phyloP scores from a whole-genome alignment of 2,888 invertebrate species.

The Dendrolimus pini region DNA sequence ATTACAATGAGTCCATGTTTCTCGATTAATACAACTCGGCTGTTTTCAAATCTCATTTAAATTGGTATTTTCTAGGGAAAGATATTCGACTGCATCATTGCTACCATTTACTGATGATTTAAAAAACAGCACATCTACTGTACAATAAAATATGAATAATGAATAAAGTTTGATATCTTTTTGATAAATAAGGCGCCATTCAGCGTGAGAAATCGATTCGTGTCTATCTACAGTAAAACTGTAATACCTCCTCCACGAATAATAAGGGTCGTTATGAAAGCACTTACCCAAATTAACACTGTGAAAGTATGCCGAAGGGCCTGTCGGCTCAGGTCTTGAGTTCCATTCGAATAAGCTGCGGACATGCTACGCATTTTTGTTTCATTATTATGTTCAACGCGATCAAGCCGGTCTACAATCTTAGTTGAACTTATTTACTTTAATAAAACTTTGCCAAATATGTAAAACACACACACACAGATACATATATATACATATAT shows the following conservation, averaged over 20 bases:
- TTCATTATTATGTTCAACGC: constrained; percentile 14
- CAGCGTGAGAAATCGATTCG: neutral
- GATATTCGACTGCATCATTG: too few species aligned
- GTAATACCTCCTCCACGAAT: constrained; percentile 5
- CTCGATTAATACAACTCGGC: too few species aligned
- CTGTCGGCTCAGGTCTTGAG: constrained; percentile 7
- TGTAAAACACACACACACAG: too few species aligned
- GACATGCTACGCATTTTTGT: constrained; percentile 10
- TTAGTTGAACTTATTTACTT: constrained; percentile 5
- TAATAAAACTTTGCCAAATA: constrained; percentile 7
- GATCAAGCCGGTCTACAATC: constrained; percentile 1
- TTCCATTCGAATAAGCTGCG: constrained; percentile 7
- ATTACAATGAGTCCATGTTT: too few species aligned
- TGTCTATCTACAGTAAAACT: constrained; percentile 3
- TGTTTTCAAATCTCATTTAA: too few species aligned
- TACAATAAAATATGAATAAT: too few species aligned
- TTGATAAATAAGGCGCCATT: neutral
- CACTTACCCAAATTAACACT: constrained; percentile 24
- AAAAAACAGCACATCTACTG: too few species aligned
- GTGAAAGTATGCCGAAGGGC: constrained; percentile 16
- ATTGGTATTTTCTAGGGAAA: too few species aligned
- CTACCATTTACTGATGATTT: too few species aligned
- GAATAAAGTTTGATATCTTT: too few species aligned
- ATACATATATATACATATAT: too few species aligned
- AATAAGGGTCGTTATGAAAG: constrained; percentile 11